A percentile compares a stretch with the other conserved stretches of the same genome.
Evolutionary conservation across 2,113 vertebrate species (phyloP).

Genomic region (Lophius piscatorius): DNA sequence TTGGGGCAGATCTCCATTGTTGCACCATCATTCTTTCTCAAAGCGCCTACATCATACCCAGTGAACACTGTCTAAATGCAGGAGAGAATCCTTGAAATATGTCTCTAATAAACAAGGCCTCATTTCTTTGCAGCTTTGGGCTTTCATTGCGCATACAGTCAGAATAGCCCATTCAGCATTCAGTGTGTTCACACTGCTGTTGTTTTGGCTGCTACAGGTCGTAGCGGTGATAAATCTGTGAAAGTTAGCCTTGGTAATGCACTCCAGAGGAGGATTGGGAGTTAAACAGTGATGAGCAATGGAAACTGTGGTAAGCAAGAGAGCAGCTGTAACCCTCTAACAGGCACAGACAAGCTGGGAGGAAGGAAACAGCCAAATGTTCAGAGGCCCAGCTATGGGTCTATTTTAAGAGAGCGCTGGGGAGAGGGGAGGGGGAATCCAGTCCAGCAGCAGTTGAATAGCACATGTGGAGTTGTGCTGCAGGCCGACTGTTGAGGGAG

Average conservation of each 20-base stretch:
- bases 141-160: conserved; percentile 19
- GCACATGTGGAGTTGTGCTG: conserved; percentile 67
- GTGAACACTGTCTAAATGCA: conserved; percentile 27
- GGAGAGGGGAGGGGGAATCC: conserved; percentile 37
- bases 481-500: conserved; percentile 44
- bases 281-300: conserved; percentile 78
- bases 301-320: conserved; percentile 75
- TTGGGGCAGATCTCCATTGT: conserved; percentile 15
- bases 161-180: conserved; percentile 48
- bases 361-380: conserved; percentile 70
- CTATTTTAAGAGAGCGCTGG: conserved; percentile 71
- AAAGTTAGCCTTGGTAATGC: conserved; percentile 74
- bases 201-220: conserved; percentile 73
- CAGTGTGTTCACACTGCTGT: conserved; percentile 42
- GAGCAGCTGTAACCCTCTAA: conserved; percentile 74
- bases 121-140: conserved; percentile 21
- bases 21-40: conserved; percentile 14
- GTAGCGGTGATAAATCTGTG: conserved; percentile 72
- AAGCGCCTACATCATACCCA: conserved; percentile 5
- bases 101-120: conserved; percentile 42
- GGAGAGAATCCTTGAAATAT: conserved; percentile 30
- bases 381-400: conserved; percentile 72
- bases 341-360: conserved; percentile 72
- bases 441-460: conserved; percentile 49
- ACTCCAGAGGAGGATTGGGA: conserved; percentile 73